phyloP scores from a whole-genome alignment of 2,888 invertebrate species.

The Vesta saturnalis region DNA sequence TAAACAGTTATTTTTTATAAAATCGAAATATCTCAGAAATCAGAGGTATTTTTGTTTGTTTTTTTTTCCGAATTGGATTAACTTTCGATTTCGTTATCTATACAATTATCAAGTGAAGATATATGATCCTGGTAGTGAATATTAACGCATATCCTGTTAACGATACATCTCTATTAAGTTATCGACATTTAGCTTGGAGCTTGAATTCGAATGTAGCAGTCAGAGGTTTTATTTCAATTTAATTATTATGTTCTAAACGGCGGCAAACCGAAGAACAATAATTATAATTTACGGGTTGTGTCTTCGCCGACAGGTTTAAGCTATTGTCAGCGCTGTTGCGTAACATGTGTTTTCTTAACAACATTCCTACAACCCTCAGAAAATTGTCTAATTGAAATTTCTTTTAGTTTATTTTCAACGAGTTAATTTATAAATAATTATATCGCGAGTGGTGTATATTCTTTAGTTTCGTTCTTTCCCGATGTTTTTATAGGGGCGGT shows the following conservation, averaged over 20 bases:
- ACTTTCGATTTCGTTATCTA: slow-evolving; percentile 16
- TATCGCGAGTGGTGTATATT: not conserved
- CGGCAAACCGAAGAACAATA: slow-evolving; percentile 19
- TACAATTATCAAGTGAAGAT: slow-evolving; percentile 12
- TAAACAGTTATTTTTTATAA: slow-evolving; percentile 39
- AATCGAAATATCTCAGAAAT: no score
- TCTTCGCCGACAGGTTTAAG: slow-evolving; percentile 20
- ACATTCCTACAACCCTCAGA: not conserved
- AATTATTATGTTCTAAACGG: slow-evolving; percentile 33
- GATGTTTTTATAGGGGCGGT: not conserved
- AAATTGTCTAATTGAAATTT: slow-evolving; percentile 13
- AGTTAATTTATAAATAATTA: not conserved
- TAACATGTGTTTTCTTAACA: slow-evolving; percentile 12
- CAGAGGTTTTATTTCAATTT: slow-evolving; percentile 25
- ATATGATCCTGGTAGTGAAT: slow-evolving; percentile 20
- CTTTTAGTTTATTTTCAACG: not conserved
- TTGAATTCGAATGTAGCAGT: slow-evolving; percentile 23
- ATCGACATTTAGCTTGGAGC: slow-evolving; percentile 29
- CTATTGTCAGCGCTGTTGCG: slow-evolving; percentile 19
- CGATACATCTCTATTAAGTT: slow-evolving; percentile 35
- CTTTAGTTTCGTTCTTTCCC: no score
- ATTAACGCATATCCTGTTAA: slow-evolving; percentile 29
- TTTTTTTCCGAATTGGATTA: not conserved
- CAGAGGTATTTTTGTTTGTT: slow-evolving; percentile 14
- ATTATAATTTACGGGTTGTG: slow-evolving; percentile 18